Evolutionary conservation across 2,113 vertebrate genomes (phyloP).

Genomic region (Chloropsis hardwickii): DNA sequence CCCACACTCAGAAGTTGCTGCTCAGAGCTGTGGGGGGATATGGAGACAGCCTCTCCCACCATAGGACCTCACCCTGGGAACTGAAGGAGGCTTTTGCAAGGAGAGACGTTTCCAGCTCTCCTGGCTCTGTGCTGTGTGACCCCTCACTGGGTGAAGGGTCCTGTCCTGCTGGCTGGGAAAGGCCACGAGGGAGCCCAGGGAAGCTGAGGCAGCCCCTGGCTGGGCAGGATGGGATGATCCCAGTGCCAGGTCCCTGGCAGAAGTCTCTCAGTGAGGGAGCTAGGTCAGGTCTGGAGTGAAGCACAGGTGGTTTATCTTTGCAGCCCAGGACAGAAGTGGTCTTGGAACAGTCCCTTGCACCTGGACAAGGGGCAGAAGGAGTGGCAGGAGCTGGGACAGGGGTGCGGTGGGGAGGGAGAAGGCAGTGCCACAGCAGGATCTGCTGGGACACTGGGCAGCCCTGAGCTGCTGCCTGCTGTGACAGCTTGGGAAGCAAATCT

Average conservation of each 20-base stretch:
- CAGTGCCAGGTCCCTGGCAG: neutral
- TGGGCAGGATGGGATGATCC: neutral
- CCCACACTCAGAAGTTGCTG: neutral
- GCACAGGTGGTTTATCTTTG: neutral
- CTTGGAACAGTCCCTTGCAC: neutral
- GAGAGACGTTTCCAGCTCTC: neutral
- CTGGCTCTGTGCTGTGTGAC: neutral
- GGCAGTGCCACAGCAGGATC: fast-evolving
- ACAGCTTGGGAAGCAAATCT: neutral
- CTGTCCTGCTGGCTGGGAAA: neutral
- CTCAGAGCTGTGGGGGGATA: neutral
- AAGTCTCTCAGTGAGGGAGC: neutral
- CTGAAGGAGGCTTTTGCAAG: neutral
- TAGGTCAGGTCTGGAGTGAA: neutral
- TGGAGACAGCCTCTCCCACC: fast-evolving
- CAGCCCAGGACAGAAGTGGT: neutral
- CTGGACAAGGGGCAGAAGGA: neutral
- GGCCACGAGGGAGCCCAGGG: fast-evolving
- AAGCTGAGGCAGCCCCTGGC: fast-evolving
- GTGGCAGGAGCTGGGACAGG: neutral
- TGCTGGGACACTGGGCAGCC: neutral
- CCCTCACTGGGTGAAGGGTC: neutral
- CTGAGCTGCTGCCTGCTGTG: neutral
- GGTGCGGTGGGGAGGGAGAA: neutral
- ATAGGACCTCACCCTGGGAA: neutral